These are phyloP conservation scores for Azemiops feae DNA, from an alignment of 2,113 vertebrate species.

Conservation along the genomic window DNA sequence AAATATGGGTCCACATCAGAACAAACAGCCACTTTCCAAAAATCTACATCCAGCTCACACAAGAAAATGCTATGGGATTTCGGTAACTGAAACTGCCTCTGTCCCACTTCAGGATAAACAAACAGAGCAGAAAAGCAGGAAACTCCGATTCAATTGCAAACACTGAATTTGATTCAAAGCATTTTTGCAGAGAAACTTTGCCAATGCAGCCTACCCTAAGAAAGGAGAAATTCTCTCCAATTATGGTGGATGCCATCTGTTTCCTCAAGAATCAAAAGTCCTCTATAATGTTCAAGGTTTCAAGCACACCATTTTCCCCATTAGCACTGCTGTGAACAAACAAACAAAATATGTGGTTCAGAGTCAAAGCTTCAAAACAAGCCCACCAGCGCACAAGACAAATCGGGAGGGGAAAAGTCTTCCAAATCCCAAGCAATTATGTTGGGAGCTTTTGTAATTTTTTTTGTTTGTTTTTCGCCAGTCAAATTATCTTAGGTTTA, in stretches of 20 bases:
- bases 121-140: constrained; percentile 9
- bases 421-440: constrained; percentile 88
- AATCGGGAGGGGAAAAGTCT: constrained; percentile 84
- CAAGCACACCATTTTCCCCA: constrained; percentile 61
- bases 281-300: constrained; percentile 67
- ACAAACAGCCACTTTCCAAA: constrained; percentile 39
- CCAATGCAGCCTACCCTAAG: constrained; percentile 54
- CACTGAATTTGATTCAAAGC: not conserved
- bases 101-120: constrained; percentile 70
- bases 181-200: constrained; percentile 56
- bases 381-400: constrained; percentile 68
- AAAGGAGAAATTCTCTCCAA: constrained; percentile 23
- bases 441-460: constrained; percentile 12
- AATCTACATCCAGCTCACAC: constrained; percentile 66
- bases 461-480: constrained; percentile 68
- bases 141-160: not conserved
- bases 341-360: constrained; percentile 77
- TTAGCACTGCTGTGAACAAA: constrained; percentile 61
- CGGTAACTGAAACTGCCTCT: constrained; percentile 72
- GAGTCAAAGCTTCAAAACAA: constrained; percentile 67
- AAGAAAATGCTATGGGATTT: constrained; percentile 77
- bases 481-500: constrained; percentile 93
- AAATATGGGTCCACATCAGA: constrained; percentile 46
- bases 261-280: not conserved
- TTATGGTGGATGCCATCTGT: not conserved